Evolutionary conservation across 1,140 invertebrate species (phyloP).

Genomic region (Drosophila orosa): DNA sequence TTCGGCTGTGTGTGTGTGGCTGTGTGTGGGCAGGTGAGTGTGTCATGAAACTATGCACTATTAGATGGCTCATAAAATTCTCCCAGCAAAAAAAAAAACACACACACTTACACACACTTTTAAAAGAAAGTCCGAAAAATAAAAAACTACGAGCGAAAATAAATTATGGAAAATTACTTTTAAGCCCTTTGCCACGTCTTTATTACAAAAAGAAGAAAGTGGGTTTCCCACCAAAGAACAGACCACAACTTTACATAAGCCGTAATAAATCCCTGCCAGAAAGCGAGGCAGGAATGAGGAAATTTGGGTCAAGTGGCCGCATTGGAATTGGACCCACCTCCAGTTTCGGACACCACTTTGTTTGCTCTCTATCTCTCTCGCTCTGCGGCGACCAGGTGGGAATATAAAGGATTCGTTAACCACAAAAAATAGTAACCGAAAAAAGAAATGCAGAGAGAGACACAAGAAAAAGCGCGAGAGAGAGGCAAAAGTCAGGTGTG

Average conservation of each 20-base stretch:
- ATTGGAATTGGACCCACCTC: slow-evolving; percentile 45
- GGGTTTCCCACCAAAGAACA: slow-evolving; percentile 5
- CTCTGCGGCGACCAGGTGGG: slow-evolving; percentile 10
- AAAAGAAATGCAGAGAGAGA: slow-evolving; percentile 7
- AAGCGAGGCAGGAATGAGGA: slow-evolving; percentile 17
- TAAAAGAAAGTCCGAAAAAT: not conserved
- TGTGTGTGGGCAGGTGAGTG: slow-evolving; percentile 16
- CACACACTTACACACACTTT: not conserved
- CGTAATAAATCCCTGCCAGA: slow-evolving; percentile 38
- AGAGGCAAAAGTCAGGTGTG: slow-evolving; percentile 27
- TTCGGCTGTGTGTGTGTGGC: slow-evolving; percentile 18
- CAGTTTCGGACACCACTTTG: slow-evolving; percentile 32
- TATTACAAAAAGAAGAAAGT: not conserved
- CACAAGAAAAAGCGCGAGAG: not conserved
- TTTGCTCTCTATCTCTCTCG: slow-evolving; percentile 31
- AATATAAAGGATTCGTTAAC: slow-evolving; percentile 47
- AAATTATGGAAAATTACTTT: slow-evolving; percentile 44
- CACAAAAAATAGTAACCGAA: slow-evolving; percentile 21
- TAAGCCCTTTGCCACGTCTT: slow-evolving; percentile 15
- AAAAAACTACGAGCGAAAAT: slow-evolving; percentile 2
- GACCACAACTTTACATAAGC: slow-evolving; percentile 10
- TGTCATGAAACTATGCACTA: slow-evolving; percentile 36
- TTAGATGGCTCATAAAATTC: slow-evolving; percentile 41
- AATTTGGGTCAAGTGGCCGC: slow-evolving; percentile 72
- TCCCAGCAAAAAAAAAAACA: slow-evolving; percentile 12